A percentile compares a stretch with the other conserved stretches of the same genome.
phyloP scores from a whole-genome alignment of 2,888 invertebrate species.

The Drosophila kambysellisi region DNA sequence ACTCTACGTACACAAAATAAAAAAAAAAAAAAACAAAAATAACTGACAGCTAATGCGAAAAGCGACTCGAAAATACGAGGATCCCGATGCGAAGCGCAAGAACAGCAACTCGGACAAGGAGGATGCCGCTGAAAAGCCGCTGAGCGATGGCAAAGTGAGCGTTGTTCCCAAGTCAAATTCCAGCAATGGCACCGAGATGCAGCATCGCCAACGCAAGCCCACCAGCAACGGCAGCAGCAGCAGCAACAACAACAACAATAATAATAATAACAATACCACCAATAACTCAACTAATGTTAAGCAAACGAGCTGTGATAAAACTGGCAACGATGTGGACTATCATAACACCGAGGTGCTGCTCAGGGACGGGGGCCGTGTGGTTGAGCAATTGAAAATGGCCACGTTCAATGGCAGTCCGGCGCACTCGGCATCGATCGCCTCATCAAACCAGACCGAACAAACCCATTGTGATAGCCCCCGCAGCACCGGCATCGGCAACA shows the following conservation, averaged over 20 bases:
- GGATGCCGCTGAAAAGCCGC: conserved; percentile 66
- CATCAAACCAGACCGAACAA: conserved; percentile 83
- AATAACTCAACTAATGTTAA: conserved; percentile 63
- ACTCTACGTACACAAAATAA: neutral
- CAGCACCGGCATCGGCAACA: conserved; percentile 39
- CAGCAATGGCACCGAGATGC: conserved; percentile 76
- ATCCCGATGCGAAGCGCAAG: conserved; percentile 82
- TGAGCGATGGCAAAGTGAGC: conserved; percentile 41
- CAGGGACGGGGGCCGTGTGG: conserved; percentile 61
- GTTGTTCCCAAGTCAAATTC: conserved; percentile 17
- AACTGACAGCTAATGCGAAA: conserved; percentile 63
- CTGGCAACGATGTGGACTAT: conserved; percentile 61
- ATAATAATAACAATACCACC: conserved; percentile 66
- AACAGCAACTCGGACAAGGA: conserved; percentile 83
- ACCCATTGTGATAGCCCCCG: conserved; percentile 77
- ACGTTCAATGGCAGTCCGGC: conserved; percentile 74
- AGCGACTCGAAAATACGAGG: conserved; percentile 68
- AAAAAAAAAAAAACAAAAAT: neutral
- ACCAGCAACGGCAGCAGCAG: conserved; percentile 30
- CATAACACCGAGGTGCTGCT: conserved; percentile 76
- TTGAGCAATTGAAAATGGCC: conserved; percentile 73
- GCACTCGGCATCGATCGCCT: conserved; percentile 67
- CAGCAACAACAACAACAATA: conserved; percentile 76
- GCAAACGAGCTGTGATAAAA: conserved; percentile 73
- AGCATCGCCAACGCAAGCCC: conserved; percentile 83